Evolutionary conservation across 2,797 vertebrate species (phyloP).

Genomic region (Emys orbicularis): DNA sequence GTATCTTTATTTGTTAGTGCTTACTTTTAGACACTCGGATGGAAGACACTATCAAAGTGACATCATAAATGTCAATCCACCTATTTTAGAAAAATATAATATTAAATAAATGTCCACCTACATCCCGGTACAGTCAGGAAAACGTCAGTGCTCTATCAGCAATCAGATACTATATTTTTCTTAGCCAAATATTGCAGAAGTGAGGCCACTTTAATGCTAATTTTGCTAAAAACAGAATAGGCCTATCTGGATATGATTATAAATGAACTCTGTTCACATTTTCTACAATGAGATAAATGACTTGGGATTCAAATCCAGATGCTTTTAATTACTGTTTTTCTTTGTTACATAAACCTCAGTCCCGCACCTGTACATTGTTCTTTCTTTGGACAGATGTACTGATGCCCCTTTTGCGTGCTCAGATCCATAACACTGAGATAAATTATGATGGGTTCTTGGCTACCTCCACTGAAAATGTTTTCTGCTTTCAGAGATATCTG

Average conservation of each 20-base stretch:
- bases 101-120: not conserved
- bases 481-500: slow-evolving; percentile 82
- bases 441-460: slow-evolving; percentile 84
- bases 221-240: slow-evolving; percentile 35
- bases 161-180: not conserved
- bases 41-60: not conserved
- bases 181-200: not conserved
- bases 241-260: slow-evolving; percentile 69
- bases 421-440: slow-evolving; percentile 78
- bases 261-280: slow-evolving; percentile 73
- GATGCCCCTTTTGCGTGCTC: slow-evolving; percentile 74
- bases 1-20: fast-evolving
- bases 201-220: slow-evolving; percentile 3
- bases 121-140: not conserved
- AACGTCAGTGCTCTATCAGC: not conserved
- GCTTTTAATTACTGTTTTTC: slow-evolving; percentile 48
- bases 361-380: slow-evolving; percentile 69
- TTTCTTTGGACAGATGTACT: slow-evolving; percentile 65
- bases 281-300: slow-evolving; percentile 72
- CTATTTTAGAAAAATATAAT: not conserved
- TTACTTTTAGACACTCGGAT: not conserved
- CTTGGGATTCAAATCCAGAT: slow-evolving; percentile 62
- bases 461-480: slow-evolving; percentile 83
- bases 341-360: slow-evolving; percentile 63
- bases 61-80: not conserved